These are phyloP conservation scores for Neomorphus geoffroyi DNA, from an alignment of 2,797 vertebrate genomes.

Conservation along the genomic window DNA sequence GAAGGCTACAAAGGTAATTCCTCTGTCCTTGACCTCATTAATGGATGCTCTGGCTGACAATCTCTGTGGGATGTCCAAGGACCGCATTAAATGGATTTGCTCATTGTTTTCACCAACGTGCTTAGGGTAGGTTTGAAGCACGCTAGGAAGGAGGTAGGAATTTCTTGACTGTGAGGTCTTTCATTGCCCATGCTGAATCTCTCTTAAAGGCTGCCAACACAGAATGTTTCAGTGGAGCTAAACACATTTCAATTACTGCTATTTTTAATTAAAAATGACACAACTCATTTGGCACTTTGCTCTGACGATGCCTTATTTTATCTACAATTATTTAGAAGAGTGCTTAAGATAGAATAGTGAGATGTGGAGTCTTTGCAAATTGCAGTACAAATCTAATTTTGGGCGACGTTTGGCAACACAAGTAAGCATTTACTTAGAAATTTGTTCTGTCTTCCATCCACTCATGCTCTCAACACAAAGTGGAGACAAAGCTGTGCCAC, in stretches of 20 bases:
- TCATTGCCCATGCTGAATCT: neutral
- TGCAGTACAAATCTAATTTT: neutral
- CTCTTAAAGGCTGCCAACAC: neutral
- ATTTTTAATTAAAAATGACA: conserved; percentile 48
- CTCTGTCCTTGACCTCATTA: conserved; percentile 11
- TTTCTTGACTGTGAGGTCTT: neutral
- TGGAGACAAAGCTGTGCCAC: neutral
- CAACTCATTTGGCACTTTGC: neutral
- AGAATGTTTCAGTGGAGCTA: neutral
- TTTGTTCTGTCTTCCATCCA: neutral
- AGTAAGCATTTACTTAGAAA: neutral
- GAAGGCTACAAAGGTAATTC: conserved; percentile 8
- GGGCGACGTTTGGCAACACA: neutral
- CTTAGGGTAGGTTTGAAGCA: neutral
- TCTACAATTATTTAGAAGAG: neutral
- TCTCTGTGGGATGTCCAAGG: neutral
- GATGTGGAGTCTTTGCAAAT: neutral
- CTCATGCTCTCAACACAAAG: neutral
- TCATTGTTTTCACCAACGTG: neutral
- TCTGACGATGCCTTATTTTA: neutral
- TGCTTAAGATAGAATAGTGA: neutral
- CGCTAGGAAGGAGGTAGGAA: neutral
- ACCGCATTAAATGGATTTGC: neutral
- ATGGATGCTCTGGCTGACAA: neutral
- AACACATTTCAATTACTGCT: conserved; percentile 5